Percentiles rank a stretch among this genome's conserved stretches.
These are phyloP conservation scores for Lacerta bilineata DNA, from an alignment of 2,797 vertebrate species.

Conservation along the genomic window DNA sequence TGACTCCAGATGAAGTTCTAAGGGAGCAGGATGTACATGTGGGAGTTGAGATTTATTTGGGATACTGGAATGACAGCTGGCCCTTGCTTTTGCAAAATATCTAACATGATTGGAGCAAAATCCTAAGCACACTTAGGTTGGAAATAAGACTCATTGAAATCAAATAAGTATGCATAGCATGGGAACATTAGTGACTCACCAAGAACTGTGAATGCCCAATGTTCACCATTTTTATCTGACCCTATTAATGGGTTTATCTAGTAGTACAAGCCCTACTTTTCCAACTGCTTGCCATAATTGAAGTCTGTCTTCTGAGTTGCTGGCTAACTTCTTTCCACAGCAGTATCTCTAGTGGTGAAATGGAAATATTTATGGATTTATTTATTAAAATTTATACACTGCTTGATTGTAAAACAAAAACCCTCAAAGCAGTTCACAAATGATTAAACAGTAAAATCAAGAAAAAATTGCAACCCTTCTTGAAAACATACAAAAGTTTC, in stretches of 20 bases:
- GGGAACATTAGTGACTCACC: not conserved
- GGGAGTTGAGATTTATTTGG: not conserved
- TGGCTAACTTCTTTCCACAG: not conserved
- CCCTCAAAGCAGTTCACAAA: too few species aligned
- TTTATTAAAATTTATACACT: too few species aligned
- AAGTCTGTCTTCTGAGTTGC: too few species aligned
- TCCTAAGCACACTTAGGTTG: not conserved
- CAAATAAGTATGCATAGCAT: too few species aligned
- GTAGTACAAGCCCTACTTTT: not conserved
- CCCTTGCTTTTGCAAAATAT: not conserved
- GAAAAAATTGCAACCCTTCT: too few species aligned
- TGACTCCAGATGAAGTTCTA: accelerated
- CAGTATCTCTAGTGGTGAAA: not conserved
- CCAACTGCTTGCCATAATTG: not conserved
- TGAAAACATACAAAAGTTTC: too few species aligned
- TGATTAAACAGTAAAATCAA: too few species aligned
- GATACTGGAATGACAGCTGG: not conserved
- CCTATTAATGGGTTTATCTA: not conserved
- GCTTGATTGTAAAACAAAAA: too few species aligned
- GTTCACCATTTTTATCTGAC: not conserved
- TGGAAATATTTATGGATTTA: not conserved
- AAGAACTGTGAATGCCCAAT: not conserved
- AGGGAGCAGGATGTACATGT: not conserved
- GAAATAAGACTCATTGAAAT: not conserved
- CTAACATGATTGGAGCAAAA: not conserved